Percentiles rank a stretch among this genome's conserved stretches.
phyloP scores from a whole-genome alignment of 2,113 vertebrate species.

The Anhinga rufa region DNA sequence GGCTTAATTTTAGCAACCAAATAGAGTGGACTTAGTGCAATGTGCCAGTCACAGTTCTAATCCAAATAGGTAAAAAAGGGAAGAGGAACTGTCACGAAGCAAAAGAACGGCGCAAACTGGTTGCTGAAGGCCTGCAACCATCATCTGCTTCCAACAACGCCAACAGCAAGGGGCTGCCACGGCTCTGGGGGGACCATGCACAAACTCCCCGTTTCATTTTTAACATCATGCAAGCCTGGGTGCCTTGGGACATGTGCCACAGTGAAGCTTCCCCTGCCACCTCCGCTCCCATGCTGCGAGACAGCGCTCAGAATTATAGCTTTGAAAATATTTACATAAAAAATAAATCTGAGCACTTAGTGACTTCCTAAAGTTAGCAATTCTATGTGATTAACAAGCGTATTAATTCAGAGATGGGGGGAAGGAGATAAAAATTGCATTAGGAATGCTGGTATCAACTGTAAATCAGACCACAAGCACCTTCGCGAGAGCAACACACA shows the following conservation, averaged over 20 bases:
- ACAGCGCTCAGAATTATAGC: neutral
- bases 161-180: neutral
- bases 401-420: conserved; percentile 34
- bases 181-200: neutral
- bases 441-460: conserved; percentile 37
- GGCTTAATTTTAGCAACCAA: neutral
- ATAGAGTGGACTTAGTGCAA: rapidly evolving
- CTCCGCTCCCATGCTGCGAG: neutral
- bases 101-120: rapidly evolving
- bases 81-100: neutral
- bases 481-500: neutral
- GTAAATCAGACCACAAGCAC: neutral
- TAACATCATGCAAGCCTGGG: neutral
- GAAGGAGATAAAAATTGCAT: conserved; percentile 33
- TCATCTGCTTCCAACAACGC: neutral
- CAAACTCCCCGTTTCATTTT: neutral
- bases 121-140: neutral
- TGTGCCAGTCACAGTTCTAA: rapidly evolving
- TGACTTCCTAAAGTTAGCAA: neutral
- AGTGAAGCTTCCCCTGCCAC: neutral
- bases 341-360: conserved; percentile 39
- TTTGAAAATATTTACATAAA: conserved; percentile 59
- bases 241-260: rapidly evolving
- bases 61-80: neutral
- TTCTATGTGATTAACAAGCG: conserved; percentile 36